Percentiles rank a stretch among this genome's conserved stretches.
phyloP scores from a whole-genome alignment of 2,888 invertebrate genomes.

The Cheilosia grossa region DNA sequence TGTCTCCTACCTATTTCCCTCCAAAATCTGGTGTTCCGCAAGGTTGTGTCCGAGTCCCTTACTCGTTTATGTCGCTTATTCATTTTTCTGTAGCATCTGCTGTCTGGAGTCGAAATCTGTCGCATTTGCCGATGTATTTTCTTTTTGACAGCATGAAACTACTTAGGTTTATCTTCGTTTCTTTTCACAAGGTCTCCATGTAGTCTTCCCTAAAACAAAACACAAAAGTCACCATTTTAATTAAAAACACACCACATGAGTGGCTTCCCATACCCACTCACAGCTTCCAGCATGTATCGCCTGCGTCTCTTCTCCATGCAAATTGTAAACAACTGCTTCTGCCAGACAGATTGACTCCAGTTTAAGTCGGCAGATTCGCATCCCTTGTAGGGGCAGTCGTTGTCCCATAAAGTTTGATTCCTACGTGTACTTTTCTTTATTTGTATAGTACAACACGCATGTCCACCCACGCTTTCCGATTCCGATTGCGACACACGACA shows the following conservation, averaged over 20 bases:
- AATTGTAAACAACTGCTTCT: too few relatives aligned
- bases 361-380: conserved; percentile 26
- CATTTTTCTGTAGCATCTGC: too few relatives aligned
- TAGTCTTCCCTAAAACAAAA: too few relatives aligned
- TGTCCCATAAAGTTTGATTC: conserved; percentile 8
- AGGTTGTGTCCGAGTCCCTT: background rate
- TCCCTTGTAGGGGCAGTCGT: conserved; percentile 4
- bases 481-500: conserved; percentile 1
- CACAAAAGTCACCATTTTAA: too few relatives aligned
- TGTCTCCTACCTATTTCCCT: background rate
- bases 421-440: background rate
- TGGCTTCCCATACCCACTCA: too few relatives aligned
- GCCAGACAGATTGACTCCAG: conserved; percentile 61
- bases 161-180: too few relatives aligned
- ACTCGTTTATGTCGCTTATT: background rate
- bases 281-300: too few relatives aligned
- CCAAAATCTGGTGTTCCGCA: background rate
- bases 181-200: too few relatives aligned
- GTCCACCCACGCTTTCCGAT: conserved; percentile 19
- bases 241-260: background rate
- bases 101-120: too few relatives aligned
- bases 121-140: too few relatives aligned
- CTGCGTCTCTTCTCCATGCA: too few relatives aligned
- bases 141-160: too few relatives aligned
- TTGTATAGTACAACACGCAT: conserved; percentile 41